Conservation (phyloP, 35 echinoderm and acorn worm genomes). For the Patiria miniata region DNA sequence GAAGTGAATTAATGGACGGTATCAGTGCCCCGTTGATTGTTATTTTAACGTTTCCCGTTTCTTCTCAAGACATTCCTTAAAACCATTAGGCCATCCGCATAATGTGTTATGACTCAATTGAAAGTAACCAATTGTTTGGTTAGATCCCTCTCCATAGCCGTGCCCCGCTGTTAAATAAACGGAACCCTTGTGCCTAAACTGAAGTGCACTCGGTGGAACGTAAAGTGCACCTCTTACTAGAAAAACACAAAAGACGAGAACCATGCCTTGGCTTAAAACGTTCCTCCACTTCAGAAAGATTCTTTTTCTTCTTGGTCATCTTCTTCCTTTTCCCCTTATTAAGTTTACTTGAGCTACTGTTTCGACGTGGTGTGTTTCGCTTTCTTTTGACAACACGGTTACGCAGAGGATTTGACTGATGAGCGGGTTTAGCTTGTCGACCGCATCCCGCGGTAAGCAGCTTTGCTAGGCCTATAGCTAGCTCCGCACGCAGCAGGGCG, state of each 20-base stretch:
- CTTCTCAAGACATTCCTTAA: background rate
- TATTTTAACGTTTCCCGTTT: too few relatives aligned
- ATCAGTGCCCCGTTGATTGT: too few relatives aligned
- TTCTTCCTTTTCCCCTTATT: too few relatives aligned
- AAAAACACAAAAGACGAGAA: constrained; percentile 13
- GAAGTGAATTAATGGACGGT: too few relatives aligned
- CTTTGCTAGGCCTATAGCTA: too few relatives aligned
- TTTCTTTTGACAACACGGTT: background rate
- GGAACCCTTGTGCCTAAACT: constrained; percentile 4
- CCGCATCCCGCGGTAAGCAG: background rate
- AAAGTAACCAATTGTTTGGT: constrained; percentile 28
- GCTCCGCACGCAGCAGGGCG: background rate
- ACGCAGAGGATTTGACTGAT: background rate
- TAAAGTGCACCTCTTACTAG: background rate
- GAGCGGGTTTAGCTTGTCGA: background rate
- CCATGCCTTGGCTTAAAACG: background rate
- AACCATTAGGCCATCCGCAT: background rate
- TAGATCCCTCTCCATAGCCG: background rate
- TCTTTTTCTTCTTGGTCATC: background rate
- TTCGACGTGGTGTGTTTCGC: background rate
- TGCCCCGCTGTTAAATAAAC: constrained; percentile 30
- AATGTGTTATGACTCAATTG: constrained; percentile 28
- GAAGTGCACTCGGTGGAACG: too few relatives aligned
- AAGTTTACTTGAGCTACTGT: background rate
- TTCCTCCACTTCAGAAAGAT: constrained; percentile 7